Base-by-base conservation (phyloP, 2,113 vertebrate genomes). In the Perca fluviatilis region DNA sequence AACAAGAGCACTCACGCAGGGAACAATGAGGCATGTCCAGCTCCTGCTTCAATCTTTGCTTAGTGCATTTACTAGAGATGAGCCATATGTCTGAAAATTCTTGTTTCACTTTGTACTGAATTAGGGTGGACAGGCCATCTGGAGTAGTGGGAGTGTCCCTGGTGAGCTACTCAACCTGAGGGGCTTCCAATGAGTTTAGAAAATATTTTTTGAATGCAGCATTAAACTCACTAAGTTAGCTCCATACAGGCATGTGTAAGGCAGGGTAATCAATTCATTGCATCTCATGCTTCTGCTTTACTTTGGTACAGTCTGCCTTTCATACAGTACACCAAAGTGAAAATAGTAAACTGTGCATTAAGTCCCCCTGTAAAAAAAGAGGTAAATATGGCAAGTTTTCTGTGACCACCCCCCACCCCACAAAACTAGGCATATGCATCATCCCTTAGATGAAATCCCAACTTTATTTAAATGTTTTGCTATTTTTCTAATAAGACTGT, bases 21-120 rank as follows among this genome's bases (percentile, higher is more conserved):
- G 85, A 87, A 93, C 86, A 90, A 89, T 88, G 72, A 86, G 64
- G 3, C 80, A 83, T 79, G 65, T 61, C 70, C 62, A 74, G 58
- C 82, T 80, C 60, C 54, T 68, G 49, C 46, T 71, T 82, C 61
- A 83, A 23, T 89, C 86, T 89, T 85, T 83, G 76, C 84, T 79
- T 57, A 68, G 80, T 53, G 85, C 67, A 72, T 90, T 89, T 67
- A 76, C 80, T n/a, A 79, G 79, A 86, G 54, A 77, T 75, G 79
- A 72, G 82, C 88, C 89, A 93, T 91, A 92, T 90, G 89, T 90
- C 85, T 92, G 40, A 72, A 79, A 81, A 86, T 56, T 88, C 77
- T 58, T 76, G 40, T 77, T 87, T 86, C 46, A 65, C 80, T 81
- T 87, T 76, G 65, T 36, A 33, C 76, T 63, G 74, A 75, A 69